Evolutionary conservation across 2,113 vertebrate species (phyloP), one percentile per base, ranked within the genome.

Genomic region (Poeciliopsis prolifica): DNA sequence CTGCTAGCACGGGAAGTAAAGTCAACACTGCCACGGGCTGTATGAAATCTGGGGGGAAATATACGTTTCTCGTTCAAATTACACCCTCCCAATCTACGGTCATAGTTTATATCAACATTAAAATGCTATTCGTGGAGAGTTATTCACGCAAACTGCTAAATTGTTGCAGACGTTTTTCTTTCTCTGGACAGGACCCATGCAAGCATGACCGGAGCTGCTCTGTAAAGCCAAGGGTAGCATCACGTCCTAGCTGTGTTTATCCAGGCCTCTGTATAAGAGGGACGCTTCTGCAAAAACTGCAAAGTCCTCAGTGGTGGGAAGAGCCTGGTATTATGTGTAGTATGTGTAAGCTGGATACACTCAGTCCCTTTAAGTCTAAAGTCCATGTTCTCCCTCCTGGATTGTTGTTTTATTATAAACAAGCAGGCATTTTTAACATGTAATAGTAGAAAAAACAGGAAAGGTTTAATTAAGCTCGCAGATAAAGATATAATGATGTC

Each of bases 1-100:
- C 72, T 48, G 66, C 35, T 87, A 85, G 85, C 87, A 62, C 67
- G 30, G 71, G 24, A 70, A 83, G 80, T 70, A 63, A 68, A n/a
- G 66, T 76, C 68, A 79, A 8, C 65, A 48, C 14, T 5, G 68
- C 68, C 13, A 2, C 61, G 60, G 69, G 54, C 68, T 61, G 2
- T 31, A 15, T 63, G 13, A 6, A 5, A 11, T 28, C 75, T 61
- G 64, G 51, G 75, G 82, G 35, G 31, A 58, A 66, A 65, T 65
- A 15, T 68, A 13, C 17, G 17, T 65, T 69, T 65, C 51, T 10
- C 8, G 4, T 37, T 48, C 1, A 22, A 42, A 61, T 14, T 68
- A 31, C 72, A 72, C 70, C 42, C 12, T 61, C 33, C 4, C 22
- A 2, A 48, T 61, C 5, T 11, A 4, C 26, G 12, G 4, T 40